A percentile compares a stretch with the other conserved stretches of the same genome.
Evolutionary conservation across 1,140 invertebrate species (phyloP).

Genomic region (Schlechtendalia chinensis): DNA sequence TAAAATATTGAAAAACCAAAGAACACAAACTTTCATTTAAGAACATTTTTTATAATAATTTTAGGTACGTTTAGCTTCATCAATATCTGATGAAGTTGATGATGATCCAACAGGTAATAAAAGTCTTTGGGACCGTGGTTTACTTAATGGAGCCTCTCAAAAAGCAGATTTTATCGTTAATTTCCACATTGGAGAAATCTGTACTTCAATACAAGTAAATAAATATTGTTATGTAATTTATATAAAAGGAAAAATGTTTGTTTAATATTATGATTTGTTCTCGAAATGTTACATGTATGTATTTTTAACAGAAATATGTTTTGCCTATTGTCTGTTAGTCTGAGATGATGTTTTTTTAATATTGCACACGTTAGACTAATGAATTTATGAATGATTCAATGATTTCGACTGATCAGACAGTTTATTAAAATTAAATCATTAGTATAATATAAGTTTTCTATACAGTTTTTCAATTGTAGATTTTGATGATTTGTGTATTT

Average conservation of each 20-base stretch:
- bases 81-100: conserved; percentile 94
- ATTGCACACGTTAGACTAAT: too few relatives aligned
- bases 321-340: too few relatives aligned
- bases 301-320: background rate
- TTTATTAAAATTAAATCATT: too few relatives aligned
- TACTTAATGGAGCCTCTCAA: conserved; percentile 95
- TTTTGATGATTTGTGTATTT: too few relatives aligned
- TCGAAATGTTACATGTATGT: background rate
- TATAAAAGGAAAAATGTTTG: background rate
- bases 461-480: too few relatives aligned
- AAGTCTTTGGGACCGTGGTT: conserved; percentile 95
- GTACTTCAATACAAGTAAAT: conserved; percentile 71
- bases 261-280: background rate
- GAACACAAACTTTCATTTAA: too few relatives aligned
- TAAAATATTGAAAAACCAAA: background rate
- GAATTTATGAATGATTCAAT: too few relatives aligned
- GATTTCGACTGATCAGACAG: too few relatives aligned
- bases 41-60: conserved; percentile 52
- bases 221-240: background rate
- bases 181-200: conserved; percentile 95
- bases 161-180: conserved; percentile 90
- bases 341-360: too few relatives aligned
- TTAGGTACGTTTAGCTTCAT: conserved; percentile 78
- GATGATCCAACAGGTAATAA: conserved; percentile 99
- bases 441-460: too few relatives aligned